phyloP scores from a whole-genome alignment of 2,113 vertebrate species.

The Hippoglossus stenolepis region DNA sequence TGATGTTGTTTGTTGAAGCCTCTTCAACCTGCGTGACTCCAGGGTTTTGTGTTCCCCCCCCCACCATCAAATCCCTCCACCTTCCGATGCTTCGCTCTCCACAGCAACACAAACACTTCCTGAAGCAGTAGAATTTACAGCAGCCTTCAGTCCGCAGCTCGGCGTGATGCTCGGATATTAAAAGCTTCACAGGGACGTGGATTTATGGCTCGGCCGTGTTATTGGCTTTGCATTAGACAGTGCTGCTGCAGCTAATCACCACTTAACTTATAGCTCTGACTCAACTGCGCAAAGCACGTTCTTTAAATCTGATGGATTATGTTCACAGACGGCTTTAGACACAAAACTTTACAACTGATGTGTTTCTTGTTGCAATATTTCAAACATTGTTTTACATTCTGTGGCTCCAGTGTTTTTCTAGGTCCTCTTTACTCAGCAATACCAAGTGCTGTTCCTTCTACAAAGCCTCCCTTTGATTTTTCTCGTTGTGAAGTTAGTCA shows the following conservation, averaged over 20 bases:
- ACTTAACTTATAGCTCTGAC: slow-evolving; percentile 3
- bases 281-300: slow-evolving; percentile 1
- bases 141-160: not conserved
- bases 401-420: no score
- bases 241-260: slow-evolving; percentile 11
- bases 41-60: no score
- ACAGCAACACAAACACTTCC: not conserved
- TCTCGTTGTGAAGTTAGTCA: not conserved
- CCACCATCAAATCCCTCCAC: not conserved
- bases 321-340: not conserved
- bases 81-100: not conserved
- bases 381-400: not conserved
- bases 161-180: slow-evolving; percentile 5
- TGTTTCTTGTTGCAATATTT: not conserved
- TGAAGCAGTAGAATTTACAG: not conserved
- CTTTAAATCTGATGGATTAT: not conserved
- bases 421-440: not conserved
- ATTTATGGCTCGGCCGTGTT: not conserved
- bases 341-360: not conserved
- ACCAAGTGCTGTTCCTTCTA: no score
- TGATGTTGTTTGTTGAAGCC: no score
- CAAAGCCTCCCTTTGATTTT: not conserved
- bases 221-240: slow-evolving; percentile 6
- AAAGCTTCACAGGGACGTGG: slow-evolving; percentile 5
- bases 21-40: no score